Evolutionary conservation across 2,797 vertebrate genomes (phyloP), one percentile per base, ranked within the genome.

Genomic region (Acestrorhynchus altus): DNA sequence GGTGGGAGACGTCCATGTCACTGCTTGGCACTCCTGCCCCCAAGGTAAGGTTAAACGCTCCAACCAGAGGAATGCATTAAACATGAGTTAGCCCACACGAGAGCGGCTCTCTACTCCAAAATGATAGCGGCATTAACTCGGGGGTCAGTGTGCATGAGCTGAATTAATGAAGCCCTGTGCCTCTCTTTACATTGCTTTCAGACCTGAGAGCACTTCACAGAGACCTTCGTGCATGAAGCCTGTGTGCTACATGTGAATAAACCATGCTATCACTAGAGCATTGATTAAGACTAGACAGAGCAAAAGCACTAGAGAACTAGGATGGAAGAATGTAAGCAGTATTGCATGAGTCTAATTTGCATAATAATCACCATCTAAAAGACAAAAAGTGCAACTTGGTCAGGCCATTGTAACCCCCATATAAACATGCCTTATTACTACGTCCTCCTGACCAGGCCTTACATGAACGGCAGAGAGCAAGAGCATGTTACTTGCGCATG

Each of bases 71-170:
- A 84, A 92, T 93, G 90, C 89, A 93, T 93, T 91, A 93, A 92
- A 90, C 91, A 93, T 93, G 92, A 93, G 89, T 84, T 86, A 81
- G 89, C 84, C 86, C 85, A 88, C 89, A 83, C 76, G 84, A 85
- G 88, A 87, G 88, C 79, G 47, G 85, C 81, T 54, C 80, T 85
- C 85, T 85, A 87, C 91, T 92, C 89, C 86, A 88, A 88, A 90
- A 90, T 89, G 90, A 91, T 88, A 90, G 87, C 88, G 84, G 92
- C 90, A 90, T 92, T 92, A 91, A 90, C 87, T 87, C 84, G 87
- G 87, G 89, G 86, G 91, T 89, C 89, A 89, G 80, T 13, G 86
- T 82, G 78, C 88, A 88, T 89, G 91, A 88, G 90, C 88, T 89
- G 91, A 89, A 91, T 92, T 92, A 93, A 92, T 92, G 87, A 91